Conservation (phyloP, 2,888 invertebrate species). For the Cylindroiulus punctatus region DNA sequence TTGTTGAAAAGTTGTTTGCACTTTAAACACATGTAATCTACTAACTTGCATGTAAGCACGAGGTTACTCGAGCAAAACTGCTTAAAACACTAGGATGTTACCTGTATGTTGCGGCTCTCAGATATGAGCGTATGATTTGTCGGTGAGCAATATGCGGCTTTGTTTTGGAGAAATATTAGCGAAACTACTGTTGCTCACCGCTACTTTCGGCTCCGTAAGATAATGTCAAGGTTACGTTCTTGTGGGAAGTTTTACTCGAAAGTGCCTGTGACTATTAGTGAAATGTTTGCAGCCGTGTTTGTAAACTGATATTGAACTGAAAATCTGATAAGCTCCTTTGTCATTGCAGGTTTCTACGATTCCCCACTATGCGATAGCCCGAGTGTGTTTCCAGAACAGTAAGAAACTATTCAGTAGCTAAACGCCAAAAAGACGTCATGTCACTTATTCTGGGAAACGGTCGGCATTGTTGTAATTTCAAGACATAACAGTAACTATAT, state of each 20-base stretch:
- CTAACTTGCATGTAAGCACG: no score
- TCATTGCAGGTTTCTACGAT: constrained; percentile 30
- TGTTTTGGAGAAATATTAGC: no score
- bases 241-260: background rate
- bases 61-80: no score
- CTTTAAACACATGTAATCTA: no score
- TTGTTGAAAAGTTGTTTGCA: no score
- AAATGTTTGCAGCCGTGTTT: background rate
- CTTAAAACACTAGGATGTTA: no score
- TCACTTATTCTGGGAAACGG: background rate
- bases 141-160: background rate
- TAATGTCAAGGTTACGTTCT: background rate
- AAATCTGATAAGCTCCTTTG: background rate
- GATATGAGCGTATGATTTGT: background rate
- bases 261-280: background rate
- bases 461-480: background rate
- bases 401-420: background rate
- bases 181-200: no score
- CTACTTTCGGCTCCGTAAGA: background rate
- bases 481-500: background rate
- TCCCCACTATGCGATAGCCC: constrained; percentile 31
- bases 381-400: background rate
- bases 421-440: background rate
- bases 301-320: background rate
- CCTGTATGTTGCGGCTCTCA: background rate